A percentile compares a stretch with the other conserved stretches of the same genome.
Conservation (phyloP, 2,888 invertebrate species). For the Dasypogon diadema region DNA sequence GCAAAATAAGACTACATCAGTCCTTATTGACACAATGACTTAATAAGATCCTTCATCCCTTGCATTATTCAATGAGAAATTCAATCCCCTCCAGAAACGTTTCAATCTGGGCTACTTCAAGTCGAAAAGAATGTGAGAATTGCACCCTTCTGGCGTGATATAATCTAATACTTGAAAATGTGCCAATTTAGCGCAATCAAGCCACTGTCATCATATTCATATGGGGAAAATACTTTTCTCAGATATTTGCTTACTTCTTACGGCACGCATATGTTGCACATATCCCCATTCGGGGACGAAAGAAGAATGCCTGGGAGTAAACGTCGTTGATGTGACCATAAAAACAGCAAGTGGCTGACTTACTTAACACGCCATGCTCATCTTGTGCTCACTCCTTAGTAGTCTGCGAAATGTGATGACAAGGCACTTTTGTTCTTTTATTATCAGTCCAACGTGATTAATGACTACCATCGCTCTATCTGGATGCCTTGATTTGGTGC, state of each 20-base stretch:
- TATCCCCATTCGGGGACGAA: constrained; percentile 1
- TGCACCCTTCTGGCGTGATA: constrained; percentile 39
- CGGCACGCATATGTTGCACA: constrained; percentile 33
- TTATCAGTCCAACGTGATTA: constrained; percentile 11
- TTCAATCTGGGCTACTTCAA: not conserved
- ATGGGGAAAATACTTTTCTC: constrained; percentile 42
- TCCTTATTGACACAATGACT: not conserved
- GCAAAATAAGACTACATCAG: not conserved
- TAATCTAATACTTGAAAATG: constrained; percentile 51
- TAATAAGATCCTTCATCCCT: not conserved
- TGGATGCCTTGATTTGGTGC: not conserved
- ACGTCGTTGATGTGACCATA: constrained; percentile 36
- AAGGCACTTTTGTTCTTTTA: constrained; percentile 35
- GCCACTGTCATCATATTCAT: constrained; percentile 53
- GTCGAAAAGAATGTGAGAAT: not conserved
- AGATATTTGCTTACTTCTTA: constrained; percentile 33
- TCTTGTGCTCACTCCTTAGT: constrained; percentile 11
- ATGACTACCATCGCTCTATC: constrained; percentile 18
- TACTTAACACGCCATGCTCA: constrained; percentile 27
- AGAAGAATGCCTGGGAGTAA: constrained; percentile 19
- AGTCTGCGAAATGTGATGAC: constrained; percentile 20
- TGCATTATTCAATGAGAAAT: not conserved
- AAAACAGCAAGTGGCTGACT: constrained; percentile 50
- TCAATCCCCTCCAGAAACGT: not conserved
- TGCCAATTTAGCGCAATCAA: constrained; percentile 55